phyloP scores from a whole-genome alignment of 2,113 vertebrate species.

The Ornithorhynchus anatinus region DNA sequence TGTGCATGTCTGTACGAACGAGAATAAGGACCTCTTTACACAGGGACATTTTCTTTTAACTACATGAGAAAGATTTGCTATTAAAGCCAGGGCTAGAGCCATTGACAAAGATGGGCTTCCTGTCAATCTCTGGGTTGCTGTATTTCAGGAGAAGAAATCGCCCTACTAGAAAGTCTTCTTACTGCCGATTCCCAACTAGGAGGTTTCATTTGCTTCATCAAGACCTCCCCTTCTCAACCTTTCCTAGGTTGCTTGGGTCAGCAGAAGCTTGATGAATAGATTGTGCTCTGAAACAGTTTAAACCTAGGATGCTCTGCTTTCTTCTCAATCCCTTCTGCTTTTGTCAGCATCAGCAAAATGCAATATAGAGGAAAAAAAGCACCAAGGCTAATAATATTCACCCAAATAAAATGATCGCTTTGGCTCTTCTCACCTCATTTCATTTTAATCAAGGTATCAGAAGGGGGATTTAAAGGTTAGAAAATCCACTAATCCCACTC shows the following conservation, averaged over 20 bases:
- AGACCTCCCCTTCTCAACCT: conserved; percentile 37
- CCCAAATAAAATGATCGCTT: conserved; percentile 51
- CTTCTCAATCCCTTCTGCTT: conserved; percentile 38
- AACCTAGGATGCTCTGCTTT: conserved; percentile 46
- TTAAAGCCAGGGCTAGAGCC: neutral
- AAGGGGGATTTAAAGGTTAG: conserved; percentile 30
- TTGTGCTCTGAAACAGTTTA: conserved; percentile 31
- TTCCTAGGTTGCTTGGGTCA: conserved; percentile 59
- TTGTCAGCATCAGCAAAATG: conserved; percentile 45
- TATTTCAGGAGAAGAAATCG: conserved; percentile 1
- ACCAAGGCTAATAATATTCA: conserved; percentile 35
- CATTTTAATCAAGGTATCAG: conserved; percentile 33
- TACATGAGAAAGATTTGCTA: too few relatives aligned
- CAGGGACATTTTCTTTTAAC: too few relatives aligned
- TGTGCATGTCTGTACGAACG: too few relatives aligned
- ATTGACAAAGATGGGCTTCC: conserved; percentile 29
- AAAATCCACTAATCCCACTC: neutral
- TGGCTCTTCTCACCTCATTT: conserved; percentile 27
- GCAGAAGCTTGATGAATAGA: conserved; percentile 50
- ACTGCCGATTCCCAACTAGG: conserved; percentile 29
- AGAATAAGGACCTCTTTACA: too few relatives aligned
- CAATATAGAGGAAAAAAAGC: conserved; percentile 34
- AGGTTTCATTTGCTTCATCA: neutral
- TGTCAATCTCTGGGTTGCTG: neutral
- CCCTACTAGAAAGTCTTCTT: conserved; percentile 26